Evolutionary conservation across 2,113 vertebrate genomes (phyloP).

Genomic region (Lutjanus erythropterus): DNA sequence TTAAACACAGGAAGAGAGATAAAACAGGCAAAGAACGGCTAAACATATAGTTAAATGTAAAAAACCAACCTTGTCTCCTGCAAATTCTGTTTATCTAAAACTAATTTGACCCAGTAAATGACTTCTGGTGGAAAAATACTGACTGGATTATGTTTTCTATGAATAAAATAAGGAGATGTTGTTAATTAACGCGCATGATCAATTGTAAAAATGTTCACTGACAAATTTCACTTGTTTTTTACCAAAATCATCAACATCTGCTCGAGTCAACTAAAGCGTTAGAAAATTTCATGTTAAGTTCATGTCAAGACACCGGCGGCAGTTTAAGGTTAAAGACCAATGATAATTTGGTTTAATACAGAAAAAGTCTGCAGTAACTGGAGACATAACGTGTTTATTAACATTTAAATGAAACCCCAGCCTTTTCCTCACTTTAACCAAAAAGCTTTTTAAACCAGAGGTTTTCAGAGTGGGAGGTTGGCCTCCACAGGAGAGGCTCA

Average conservation of each 20-base stretch:
- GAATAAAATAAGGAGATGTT: background rate
- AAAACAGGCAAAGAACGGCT: background rate
- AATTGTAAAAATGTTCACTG: too few relatives aligned
- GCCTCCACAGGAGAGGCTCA: too few relatives aligned
- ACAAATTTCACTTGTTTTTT: too few relatives aligned
- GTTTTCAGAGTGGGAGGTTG: too few relatives aligned
- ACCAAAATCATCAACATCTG: too few relatives aligned
- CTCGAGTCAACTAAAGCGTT: too few relatives aligned
- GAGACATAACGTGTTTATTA: background rate
- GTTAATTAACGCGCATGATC: background rate
- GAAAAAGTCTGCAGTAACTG: background rate
- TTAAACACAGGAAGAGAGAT: background rate
- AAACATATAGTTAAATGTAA: background rate
- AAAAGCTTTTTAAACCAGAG: background rate
- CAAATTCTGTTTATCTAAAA: background rate
- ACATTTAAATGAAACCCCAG: too few relatives aligned
- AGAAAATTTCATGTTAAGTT: too few relatives aligned
- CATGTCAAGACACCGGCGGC: too few relatives aligned
- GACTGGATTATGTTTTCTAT: background rate
- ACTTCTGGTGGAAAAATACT: background rate
- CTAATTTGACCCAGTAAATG: background rate
- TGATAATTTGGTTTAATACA: background rate
- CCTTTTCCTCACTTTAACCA: background rate
- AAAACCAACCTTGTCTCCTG: background rate
- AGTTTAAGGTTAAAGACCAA: background rate